A percentile compares a stretch with the other conserved stretches of the same genome.
Conservation (phyloP, 2,888 invertebrate genomes). For the Diachrysia chrysitis region DNA sequence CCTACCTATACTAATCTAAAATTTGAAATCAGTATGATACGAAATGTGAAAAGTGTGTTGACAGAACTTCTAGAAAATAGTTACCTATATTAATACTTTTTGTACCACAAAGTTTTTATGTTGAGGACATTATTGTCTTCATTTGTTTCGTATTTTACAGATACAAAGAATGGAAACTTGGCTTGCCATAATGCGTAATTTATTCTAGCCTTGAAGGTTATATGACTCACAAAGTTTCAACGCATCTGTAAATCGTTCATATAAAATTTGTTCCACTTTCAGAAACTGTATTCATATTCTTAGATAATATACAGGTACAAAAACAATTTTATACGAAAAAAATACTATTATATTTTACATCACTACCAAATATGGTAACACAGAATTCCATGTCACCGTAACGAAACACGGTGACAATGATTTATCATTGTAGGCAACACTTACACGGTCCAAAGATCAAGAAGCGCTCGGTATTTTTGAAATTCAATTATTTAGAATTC, state of each 20-base stretch:
- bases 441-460: slow-evolving; percentile 54
- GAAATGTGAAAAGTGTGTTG: no score
- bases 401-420: slow-evolving; percentile 61
- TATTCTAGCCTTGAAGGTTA: slow-evolving; percentile 20
- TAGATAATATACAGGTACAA: no score
- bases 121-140: neutral
- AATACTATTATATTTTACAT: slow-evolving; percentile 12
- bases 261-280: neutral
- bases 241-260: neutral
- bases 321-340: slow-evolving; percentile 3
- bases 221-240: neutral
- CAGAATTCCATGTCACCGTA: slow-evolving; percentile 39
- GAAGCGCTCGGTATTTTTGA: slow-evolving; percentile 70
- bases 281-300: no score
- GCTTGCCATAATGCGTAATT: neutral
- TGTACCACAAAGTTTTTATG: neutral
- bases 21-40: no score
- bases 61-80: no score
- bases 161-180: slow-evolving; percentile 1
- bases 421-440: slow-evolving; percentile 69
- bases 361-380: slow-evolving; percentile 32
- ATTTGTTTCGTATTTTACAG: neutral
- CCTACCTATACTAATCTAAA: no score
- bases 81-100: neutral
- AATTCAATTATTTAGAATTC: slow-evolving; percentile 76